Percentiles rank a stretch among this genome's conserved stretches.
phyloP scores from a whole-genome alignment of 2,888 invertebrate genomes.

The Leptogaster cylindrica region DNA sequence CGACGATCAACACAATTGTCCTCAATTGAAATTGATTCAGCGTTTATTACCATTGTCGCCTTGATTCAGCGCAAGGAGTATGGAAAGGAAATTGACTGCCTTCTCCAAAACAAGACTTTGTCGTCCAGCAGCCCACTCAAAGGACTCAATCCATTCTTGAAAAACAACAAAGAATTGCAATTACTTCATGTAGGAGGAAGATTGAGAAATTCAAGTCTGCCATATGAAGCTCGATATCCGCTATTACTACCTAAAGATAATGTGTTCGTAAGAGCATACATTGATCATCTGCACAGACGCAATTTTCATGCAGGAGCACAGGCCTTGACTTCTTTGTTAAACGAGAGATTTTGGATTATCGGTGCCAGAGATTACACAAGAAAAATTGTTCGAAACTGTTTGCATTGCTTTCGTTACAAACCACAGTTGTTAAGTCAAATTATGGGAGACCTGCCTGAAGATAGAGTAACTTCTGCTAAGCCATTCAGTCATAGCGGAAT shows the following conservation, averaged over 20 bases:
- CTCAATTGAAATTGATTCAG: not conserved
- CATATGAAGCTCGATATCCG: constrained; percentile 46
- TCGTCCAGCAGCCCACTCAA: not conserved
- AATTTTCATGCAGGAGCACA: constrained; percentile 41
- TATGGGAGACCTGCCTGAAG: constrained; percentile 47
- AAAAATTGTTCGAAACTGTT: constrained; percentile 13
- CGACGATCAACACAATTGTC: not conserved
- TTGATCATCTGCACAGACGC: constrained; percentile 8
- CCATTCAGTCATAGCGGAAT: constrained; percentile 47
- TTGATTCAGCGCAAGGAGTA: not conserved
- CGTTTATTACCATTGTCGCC: not conserved
- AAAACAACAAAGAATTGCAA: not conserved
- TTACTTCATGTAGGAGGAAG: constrained; percentile 40
- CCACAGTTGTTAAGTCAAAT: constrained; percentile 35
- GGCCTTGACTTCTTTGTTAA: constrained; percentile 10
- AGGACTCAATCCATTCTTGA: constrained; percentile 35
- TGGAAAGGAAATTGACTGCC: not conserved
- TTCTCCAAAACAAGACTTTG: not conserved
- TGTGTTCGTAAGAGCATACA: not conserved
- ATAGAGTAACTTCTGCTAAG: constrained; percentile 32
- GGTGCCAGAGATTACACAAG: constrained; percentile 37
- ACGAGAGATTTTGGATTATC: constrained; percentile 38
- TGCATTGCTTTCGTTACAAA: constrained; percentile 39
- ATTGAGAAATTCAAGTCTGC: constrained; percentile 46
- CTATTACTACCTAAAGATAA: constrained; percentile 48